Conservation (phyloP, 2,113 vertebrate genomes). For the Saguinus midas region DNA sequence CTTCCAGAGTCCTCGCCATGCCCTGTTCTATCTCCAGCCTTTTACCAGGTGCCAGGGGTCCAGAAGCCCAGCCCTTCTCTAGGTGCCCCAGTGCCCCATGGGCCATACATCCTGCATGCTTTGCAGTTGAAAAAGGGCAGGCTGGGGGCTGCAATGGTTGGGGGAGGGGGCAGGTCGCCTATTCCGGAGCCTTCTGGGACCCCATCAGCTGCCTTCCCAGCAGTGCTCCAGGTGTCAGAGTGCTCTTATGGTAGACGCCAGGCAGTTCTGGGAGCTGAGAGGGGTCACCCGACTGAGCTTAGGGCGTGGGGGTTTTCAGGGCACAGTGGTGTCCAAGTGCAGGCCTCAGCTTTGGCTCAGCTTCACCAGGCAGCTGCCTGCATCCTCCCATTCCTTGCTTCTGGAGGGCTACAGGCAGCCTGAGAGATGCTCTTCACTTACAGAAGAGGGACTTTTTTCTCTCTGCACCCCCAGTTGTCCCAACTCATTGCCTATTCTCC, state of each 20-base stretch:
- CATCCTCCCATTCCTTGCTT: neutral
- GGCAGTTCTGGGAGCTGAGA: neutral
- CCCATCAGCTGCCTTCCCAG: neutral
- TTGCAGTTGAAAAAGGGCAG: neutral
- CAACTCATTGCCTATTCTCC: neutral
- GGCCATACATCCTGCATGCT: neutral
- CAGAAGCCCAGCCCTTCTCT: neutral
- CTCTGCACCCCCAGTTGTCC: neutral
- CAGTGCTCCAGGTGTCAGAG: neutral
- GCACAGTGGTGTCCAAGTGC: rapidly evolving
- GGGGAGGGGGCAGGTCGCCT: neutral
- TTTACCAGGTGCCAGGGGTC: neutral
- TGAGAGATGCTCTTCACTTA: rapidly evolving
- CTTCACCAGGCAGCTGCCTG: neutral
- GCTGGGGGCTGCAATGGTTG: neutral
- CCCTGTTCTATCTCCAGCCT: neutral
- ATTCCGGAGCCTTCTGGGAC: neutral
- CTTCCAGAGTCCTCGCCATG: neutral
- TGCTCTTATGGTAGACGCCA: neutral
- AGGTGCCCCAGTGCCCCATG: neutral
- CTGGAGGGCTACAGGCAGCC: neutral
- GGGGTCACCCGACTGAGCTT: neutral
- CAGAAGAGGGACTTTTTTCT: neutral
- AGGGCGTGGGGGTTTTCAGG: neutral
- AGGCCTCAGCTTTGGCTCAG: neutral